A percentile compares a stretch with the other conserved stretches of the same genome.
These are phyloP conservation scores for Xiphophorus birchmanni DNA, from an alignment of 2,797 vertebrate genomes.

Conservation along the genomic window DNA sequence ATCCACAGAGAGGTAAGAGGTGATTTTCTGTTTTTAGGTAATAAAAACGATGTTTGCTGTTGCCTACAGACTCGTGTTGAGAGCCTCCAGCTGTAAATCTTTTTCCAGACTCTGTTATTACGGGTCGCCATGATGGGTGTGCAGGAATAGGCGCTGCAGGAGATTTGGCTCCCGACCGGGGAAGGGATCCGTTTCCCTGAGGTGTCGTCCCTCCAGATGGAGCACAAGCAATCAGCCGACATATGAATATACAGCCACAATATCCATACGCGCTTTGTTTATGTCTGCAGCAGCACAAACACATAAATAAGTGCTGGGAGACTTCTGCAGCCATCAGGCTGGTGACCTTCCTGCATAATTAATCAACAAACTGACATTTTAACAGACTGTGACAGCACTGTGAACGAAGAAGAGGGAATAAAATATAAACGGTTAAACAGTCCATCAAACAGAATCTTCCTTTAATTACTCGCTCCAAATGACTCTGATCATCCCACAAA, in stretches of 20 bases:
- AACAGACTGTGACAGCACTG: constrained; percentile 25
- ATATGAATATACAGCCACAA: background rate
- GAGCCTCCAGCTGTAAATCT: constrained; percentile 58
- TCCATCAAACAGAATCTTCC: background rate
- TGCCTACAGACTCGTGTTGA: constrained; percentile 34
- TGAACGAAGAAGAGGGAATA: constrained; percentile 46
- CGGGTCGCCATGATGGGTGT: constrained; percentile 47
- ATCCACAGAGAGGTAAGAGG: background rate
- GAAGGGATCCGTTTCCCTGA: constrained; percentile 39
- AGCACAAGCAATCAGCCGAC: constrained; percentile 2
- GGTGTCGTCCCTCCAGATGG: constrained; percentile 52
- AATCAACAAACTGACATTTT: constrained; percentile 81
- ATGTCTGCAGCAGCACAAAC: constrained; percentile 9
- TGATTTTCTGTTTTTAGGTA: background rate
- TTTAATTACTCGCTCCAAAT: background rate
- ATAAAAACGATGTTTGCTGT: constrained; percentile 34
- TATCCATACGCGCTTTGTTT: background rate
- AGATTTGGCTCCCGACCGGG: constrained; percentile 54
- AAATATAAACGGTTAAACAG: constrained; percentile 1
- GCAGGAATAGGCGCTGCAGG: constrained; percentile 50
- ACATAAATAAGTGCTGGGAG: constrained; percentile 7
- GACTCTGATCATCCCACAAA: background rate
- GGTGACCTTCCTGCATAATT: constrained; percentile 83
- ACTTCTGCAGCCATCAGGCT: constrained; percentile 34
- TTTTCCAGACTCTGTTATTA: constrained; percentile 63